A percentile compares a stretch with the other conserved stretches of the same genome.
Conservation (phyloP, 2,797 vertebrate genomes). For the Cheirogaleus major region DNA sequence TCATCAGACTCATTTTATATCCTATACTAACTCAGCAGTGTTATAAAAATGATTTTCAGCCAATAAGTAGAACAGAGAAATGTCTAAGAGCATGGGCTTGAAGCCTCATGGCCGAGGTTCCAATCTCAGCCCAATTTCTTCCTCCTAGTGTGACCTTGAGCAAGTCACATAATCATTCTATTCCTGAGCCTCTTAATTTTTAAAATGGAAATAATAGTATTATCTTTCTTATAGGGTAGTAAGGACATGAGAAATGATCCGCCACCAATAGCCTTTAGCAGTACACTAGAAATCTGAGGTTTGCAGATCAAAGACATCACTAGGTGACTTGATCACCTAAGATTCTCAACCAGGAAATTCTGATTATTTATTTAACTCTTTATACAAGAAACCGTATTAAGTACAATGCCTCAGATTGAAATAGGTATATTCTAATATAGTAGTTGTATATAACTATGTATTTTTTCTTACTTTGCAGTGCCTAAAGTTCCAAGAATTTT, state of each 20-base stretch:
- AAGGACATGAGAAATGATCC: background rate
- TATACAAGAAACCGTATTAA: background rate
- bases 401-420: background rate
- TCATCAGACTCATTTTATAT: background rate
- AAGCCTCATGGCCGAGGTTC: background rate
- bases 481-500: background rate
- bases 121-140: background rate
- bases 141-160: background rate
- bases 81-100: background rate
- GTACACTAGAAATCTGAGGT: background rate
- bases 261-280: background rate
- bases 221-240: background rate
- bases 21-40: background rate
- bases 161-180: conserved; percentile 42
- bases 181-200: conserved; percentile 35
- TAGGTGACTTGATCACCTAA: background rate
- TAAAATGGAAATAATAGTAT: background rate
- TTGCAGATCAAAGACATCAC: background rate
- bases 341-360: background rate
- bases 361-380: background rate
- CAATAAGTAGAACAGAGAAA: background rate
- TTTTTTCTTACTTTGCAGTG: background rate
- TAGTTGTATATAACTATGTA: background rate
- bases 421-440: background rate
- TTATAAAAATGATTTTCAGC: background rate